Evolutionary conservation across 2,888 invertebrate species (phyloP), one percentile per base, ranked within the genome.

Genomic region (Axea sp.): DNA sequence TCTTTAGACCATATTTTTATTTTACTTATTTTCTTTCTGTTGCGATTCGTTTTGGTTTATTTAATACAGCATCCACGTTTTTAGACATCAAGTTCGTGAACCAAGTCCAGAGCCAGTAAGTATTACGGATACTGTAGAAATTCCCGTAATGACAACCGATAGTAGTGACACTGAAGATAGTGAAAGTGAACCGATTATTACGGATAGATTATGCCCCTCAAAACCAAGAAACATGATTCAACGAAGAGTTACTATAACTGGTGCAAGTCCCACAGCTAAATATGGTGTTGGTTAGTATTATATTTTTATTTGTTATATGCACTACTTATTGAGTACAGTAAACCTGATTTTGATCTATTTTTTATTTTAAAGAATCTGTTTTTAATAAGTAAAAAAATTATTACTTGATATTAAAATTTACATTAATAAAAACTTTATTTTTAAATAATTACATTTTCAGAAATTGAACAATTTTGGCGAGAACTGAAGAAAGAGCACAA

Each of bases 221-320:
- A 94, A 93, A 86, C 95, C 95, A 4, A 90, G 93, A 64, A 90
- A 92, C 11, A 90, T 93, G 76, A 90, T 94, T 26, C 94, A 95
- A 84, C 91, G 97, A 6, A 90, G 97, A 9, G 96, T 97, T 79
- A 95, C 96, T 0, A 95, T 97, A 76, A 94, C 96, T 79, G 96
- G 97, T 8, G 94, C 92, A 60, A 92, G 92, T 77, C 93, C 93
- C n/a, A 90, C 90, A 7, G 89, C 90, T 75, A 90, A 90, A 80
- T 91, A 92, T 59, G 90, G 91, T 69, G 90, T 91, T 77, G 59
- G 74, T 74, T 22, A 69, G 64, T 68, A 28, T 17, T 33, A 9
- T 37, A 12, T 12, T 41, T 41, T 35, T 9, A 39, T 39, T 39
- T 39, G n/a, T n/a, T n/a, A n/a, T n/a, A n/a, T n/a, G n/a, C n/a